Base-by-base conservation (phyloP, 2,888 invertebrate genomes). In the Mongoloraphidia duomilia region DNA sequence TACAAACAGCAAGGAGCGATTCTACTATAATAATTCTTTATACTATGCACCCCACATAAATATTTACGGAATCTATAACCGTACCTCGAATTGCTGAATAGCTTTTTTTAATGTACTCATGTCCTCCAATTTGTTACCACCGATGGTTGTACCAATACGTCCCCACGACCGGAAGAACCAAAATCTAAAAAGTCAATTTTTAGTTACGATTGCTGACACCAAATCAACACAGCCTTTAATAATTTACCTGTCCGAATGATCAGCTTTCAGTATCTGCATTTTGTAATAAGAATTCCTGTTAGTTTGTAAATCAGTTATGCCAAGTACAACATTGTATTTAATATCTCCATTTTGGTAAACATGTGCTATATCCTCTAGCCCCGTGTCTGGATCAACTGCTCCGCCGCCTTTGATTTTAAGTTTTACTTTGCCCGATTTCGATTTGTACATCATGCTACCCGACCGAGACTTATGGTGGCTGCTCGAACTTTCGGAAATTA, bases 271-370 rank as follows among this genome's bases (percentile, higher is more conserved):
- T 44, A 96, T 67, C 65, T 98, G 97, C 46, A 98, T 59, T 63
- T 96, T 97, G 70, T 97, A 98, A 66, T 74, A 98, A 2, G 93
- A 93, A 69, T 98, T 98, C 63, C 84, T 87, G 56, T 89, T 86
- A 2, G 73, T 74, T 54, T 87, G 83, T 34, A 97, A 76, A 64
- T 97, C 94, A 0, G 92, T 91, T 55, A 82, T 67, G 10, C 87
- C 85, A 5, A 97, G 76, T 0, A 91, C 85, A 34, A 75, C 82
- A n/a, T 79, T 84, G 65, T 81, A 93, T 56, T 83, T 79, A 33
- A 73, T 74, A 0, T 70, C 63, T 0, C 62, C 61, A 52, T 70
- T 65, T 47, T 72, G 71, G 64, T 83, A 84, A 26, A 95, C 87
- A 67, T 94, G 93, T 0, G 90, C 84, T 3, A 66, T 65, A 57